Base-by-base conservation (phyloP, 2,113 vertebrate genomes). In the Notothenia rossii region DNA sequence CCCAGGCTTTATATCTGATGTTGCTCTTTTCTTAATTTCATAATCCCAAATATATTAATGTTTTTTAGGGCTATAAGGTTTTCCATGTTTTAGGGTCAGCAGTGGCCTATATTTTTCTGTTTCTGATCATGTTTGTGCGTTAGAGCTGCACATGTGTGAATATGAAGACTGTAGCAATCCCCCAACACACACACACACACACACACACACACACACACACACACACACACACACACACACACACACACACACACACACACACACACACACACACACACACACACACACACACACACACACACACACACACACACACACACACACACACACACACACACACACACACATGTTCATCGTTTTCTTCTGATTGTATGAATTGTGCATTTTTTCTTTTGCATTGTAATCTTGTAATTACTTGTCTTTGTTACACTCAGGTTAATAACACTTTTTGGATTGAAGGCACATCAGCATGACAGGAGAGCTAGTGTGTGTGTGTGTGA, bases 381-480 rank as follows among this genome's bases (percentile, higher is more conserved):
- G 7, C 36, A 5, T 40, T 40, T 7, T 40, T 40, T 40, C 36
- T 40, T 40, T 40, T 40, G 6, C 36, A 1, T 40, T 40, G 5
- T 40, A 7, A 40, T 40, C 36, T 40, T 40, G 7, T 7, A 40
- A 40, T 36, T 5, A 40, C 5, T 40, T 40, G 36, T 40, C 36
- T 40, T 40, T 40, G 36, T 40, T 40, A 40, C 36, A 40, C 36
- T 40, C 36, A 7, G 36, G 36, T 40, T 40, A 40, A 40, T 40
- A 40, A 40, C 5, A 7, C 36, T 40, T 40, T 29, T 40, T 40
- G 36, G 36, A 40, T 22, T 10, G 63, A 64, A 40, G 36, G 36
- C 75, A 76, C 75, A 79, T 67, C 78, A 72, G 55, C 66, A 48
- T 79, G 78, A 83, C 72, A 79, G 90, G 79, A 81, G 93, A 65